Percentiles rank a stretch among this genome's conserved stretches.
These are phyloP conservation scores for Halichoeres trimaculatus DNA, from an alignment of 2,113 vertebrate species.

Conservation along the genomic window DNA sequence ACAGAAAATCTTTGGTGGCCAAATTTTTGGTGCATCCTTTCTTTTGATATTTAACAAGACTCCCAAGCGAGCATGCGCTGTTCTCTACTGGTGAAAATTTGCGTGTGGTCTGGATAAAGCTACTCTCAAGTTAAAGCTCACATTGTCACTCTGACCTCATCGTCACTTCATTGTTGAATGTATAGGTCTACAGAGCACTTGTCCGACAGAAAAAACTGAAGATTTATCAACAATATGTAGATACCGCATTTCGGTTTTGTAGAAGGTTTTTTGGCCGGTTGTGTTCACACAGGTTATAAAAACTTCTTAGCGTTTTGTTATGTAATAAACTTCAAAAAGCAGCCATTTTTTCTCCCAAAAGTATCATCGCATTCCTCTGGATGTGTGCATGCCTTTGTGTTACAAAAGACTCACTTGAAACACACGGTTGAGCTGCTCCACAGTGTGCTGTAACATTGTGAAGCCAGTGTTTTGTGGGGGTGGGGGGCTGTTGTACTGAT, in stretches of 20 bases:
- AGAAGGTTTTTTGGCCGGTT: background rate
- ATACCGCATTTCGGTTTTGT: background rate
- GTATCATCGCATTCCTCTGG: background rate
- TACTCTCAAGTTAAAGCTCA: background rate
- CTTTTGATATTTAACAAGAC: too few relatives aligned
- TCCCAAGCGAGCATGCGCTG: too few relatives aligned
- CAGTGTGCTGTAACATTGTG: background rate
- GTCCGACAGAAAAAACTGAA: background rate
- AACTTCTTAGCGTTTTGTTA: background rate
- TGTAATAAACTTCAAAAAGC: background rate
- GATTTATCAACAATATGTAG: background rate
- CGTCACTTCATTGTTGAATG: background rate
- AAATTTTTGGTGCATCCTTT: too few relatives aligned
- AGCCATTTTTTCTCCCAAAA: background rate
- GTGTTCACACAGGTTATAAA: background rate
- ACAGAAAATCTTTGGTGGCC: too few relatives aligned
- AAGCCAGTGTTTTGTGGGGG: constrained; percentile 48
- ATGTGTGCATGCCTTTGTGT: background rate
- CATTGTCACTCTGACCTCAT: background rate
- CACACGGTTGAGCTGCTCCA: background rate
- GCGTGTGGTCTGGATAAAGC: too few relatives aligned
- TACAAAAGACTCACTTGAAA: constrained; percentile 19
- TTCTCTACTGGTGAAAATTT: too few relatives aligned
- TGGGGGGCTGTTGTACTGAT: constrained; percentile 30
- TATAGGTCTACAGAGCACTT: background rate